These are phyloP conservation scores for Micoletzkya japonica DNA, from an alignment of 2,888 invertebrate genomes.

Conservation along the genomic window DNA sequence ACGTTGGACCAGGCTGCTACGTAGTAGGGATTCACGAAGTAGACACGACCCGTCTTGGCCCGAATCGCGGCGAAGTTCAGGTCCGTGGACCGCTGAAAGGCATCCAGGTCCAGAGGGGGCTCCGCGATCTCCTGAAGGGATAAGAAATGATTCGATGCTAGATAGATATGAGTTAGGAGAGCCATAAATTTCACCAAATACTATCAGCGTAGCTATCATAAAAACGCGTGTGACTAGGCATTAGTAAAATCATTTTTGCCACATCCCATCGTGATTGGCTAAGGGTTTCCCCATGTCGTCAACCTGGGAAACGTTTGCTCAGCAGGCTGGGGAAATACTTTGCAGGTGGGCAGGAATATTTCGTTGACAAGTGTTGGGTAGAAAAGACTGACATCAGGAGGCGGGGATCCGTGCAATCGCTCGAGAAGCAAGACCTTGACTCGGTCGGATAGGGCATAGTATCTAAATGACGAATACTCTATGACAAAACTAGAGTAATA, in stretches of 20 bases:
- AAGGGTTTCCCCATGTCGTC: no score
- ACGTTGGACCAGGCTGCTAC: constrained; percentile 63
- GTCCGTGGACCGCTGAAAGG: constrained; percentile 55
- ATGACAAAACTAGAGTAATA: no score
- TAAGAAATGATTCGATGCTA: background rate
- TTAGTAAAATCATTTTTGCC: no score
- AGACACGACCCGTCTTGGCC: constrained; percentile 60
- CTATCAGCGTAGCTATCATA: background rate
- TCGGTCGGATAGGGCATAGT: constrained; percentile 60
- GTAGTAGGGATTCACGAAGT: constrained; percentile 63
- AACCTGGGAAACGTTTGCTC: no score
- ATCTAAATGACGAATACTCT: constrained; percentile 34
- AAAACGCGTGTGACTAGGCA: background rate
- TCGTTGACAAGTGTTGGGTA: constrained; percentile 13
- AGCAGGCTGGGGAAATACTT: no score
- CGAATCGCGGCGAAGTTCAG: constrained; percentile 60
- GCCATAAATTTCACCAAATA: background rate
- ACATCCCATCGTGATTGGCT: no score
- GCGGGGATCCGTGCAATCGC: constrained; percentile 58
- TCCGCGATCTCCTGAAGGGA: constrained; percentile 58
- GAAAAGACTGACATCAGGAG: constrained; percentile 51
- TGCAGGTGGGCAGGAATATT: no score
- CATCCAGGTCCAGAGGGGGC: constrained; percentile 60
- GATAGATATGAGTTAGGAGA: background rate
- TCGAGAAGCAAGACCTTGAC: constrained; percentile 63